phyloP scores from a whole-genome alignment of 2,888 invertebrate species.

The Theodoxus fluviatilis region DNA sequence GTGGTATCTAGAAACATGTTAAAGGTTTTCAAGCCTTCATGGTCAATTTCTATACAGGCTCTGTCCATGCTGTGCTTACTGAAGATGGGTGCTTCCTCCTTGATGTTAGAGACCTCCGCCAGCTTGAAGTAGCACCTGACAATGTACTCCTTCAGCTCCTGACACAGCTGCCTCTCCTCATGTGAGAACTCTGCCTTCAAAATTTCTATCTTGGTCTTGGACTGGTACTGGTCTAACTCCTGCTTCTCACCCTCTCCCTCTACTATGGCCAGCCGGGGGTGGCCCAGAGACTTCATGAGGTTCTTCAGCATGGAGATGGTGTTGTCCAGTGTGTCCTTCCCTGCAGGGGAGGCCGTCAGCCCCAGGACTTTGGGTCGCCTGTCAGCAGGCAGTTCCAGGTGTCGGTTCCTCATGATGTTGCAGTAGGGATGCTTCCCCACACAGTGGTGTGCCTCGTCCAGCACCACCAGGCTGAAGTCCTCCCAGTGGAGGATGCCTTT shows the following conservation, averaged over 20 bases:
- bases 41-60: too few relatives aligned
- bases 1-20: conserved; percentile 29
- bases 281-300: conserved; percentile 44
- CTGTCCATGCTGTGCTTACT: too few relatives aligned
- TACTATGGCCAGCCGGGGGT: conserved; percentile 33
- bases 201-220: conserved; percentile 37
- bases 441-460: conserved; percentile 62
- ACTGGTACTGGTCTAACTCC: conserved; percentile 42
- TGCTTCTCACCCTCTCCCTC: conserved; percentile 32
- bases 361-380: conserved; percentile 52
- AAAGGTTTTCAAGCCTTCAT: conserved; percentile 36
- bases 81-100: too few relatives aligned
- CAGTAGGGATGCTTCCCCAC: conserved; percentile 56
- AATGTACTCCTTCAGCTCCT: conserved; percentile 42
- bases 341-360: conserved; percentile 59
- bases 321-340: conserved; percentile 40
- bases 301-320: conserved; percentile 46
- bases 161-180: conserved; percentile 38
- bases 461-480: conserved; percentile 52
- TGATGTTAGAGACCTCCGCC: conserved; percentile 36
- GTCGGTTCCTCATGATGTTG: conserved; percentile 40
- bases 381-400: conserved; percentile 28
- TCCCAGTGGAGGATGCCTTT: conserved; percentile 45
- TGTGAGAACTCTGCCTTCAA: not conserved
- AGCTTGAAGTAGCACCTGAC: conserved; percentile 42